phyloP scores from a whole-genome alignment of 2,113 vertebrate genomes.

The Physeter macrocephalus region DNA sequence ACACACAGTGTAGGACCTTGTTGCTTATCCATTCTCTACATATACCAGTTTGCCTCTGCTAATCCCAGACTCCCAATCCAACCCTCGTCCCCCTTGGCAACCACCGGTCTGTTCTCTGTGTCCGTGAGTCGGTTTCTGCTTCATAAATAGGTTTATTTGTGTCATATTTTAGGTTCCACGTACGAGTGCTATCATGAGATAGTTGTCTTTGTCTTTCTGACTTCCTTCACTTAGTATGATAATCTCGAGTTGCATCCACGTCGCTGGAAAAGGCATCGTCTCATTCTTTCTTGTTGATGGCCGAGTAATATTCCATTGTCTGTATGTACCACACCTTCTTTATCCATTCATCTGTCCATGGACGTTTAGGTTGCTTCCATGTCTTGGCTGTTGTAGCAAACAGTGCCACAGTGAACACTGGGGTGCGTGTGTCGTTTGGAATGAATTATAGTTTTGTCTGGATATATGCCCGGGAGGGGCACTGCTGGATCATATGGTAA shows the following conservation, averaged over 20 bases:
- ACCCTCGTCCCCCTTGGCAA: neutral
- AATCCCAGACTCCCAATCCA: neutral
- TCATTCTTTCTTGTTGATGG: neutral
- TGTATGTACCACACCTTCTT: neutral
- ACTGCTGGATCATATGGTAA: neutral
- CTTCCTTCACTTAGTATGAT: neutral
- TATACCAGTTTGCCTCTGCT: too few species aligned
- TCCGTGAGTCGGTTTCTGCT: neutral
- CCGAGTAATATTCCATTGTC: neutral
- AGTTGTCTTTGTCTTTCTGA: neutral
- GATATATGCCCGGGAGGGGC: neutral
- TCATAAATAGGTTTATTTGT: neutral
- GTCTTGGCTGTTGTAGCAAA: neutral
- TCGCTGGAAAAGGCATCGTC: neutral
- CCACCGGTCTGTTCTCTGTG: fast-evolving
- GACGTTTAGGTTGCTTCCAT: neutral
- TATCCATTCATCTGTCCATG: neutral
- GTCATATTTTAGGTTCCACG: neutral
- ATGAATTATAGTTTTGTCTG: neutral
- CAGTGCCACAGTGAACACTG: neutral
- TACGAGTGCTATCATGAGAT: neutral
- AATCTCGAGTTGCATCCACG: neutral
- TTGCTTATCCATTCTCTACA: neutral
- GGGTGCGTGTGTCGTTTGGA: neutral
- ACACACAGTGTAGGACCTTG: neutral